Conservation (phyloP, 2,888 invertebrate species). For the Tiliacea citrago region DNA sequence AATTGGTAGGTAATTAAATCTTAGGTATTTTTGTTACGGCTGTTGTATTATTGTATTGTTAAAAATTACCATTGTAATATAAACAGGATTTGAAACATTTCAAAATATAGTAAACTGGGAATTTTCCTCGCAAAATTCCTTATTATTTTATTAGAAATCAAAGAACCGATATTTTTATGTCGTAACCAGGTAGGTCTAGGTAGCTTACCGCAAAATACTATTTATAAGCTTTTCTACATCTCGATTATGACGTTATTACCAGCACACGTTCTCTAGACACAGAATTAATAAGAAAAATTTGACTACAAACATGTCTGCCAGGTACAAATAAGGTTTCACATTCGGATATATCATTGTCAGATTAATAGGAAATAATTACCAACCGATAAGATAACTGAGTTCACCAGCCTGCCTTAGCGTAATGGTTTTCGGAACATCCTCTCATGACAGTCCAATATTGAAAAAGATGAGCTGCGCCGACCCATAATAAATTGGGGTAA, state of each 20-base stretch:
- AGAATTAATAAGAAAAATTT: conserved; percentile 20
- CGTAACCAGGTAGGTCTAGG: too few relatives aligned
- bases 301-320: background rate
- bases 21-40: background rate
- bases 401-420: background rate
- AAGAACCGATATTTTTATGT: background rate
- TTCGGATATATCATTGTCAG: background rate
- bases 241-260: conserved; percentile 42
- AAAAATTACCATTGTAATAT: background rate
- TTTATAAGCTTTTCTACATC: conserved; percentile 3
- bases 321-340: background rate
- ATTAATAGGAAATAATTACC: background rate
- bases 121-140: background rate
- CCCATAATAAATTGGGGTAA: background rate
- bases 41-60: background rate
- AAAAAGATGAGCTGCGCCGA: fast-evolving
- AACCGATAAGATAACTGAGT: background rate
- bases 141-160: background rate
- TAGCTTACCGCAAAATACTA: background rate
- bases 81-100: background rate
- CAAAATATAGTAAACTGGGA: too few relatives aligned
- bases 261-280: conserved; percentile 19
- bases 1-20: conserved; percentile 7
- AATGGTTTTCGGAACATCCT: background rate
- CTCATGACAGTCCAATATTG: background rate